A percentile compares a stretch with the other conserved stretches of the same genome.
phyloP scores from a whole-genome alignment of 2,888 invertebrate genomes.

The Coleophora deauratella region DNA sequence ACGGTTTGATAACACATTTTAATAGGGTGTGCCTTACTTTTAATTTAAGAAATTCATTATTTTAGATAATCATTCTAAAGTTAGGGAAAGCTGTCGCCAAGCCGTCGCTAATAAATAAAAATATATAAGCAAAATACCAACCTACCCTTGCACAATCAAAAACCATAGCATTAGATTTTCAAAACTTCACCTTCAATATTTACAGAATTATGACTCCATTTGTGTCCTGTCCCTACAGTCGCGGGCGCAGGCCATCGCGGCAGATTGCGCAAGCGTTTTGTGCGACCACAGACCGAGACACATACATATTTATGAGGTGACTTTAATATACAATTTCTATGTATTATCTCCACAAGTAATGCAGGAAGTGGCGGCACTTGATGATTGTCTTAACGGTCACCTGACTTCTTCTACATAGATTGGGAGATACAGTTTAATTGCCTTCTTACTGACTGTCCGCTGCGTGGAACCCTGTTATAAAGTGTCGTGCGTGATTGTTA shows the following conservation, averaged over 20 bases:
- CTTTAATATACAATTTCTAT: constrained; percentile 73
- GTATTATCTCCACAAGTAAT: constrained; percentile 68
- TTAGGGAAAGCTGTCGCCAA: too few species aligned
- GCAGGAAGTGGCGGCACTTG: constrained; percentile 61
- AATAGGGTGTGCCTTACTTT: too few species aligned
- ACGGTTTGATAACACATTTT: too few species aligned
- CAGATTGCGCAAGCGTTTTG: constrained; percentile 68
- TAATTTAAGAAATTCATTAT: too few species aligned
- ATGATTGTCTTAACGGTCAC: constrained; percentile 69
- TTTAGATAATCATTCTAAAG: too few species aligned
- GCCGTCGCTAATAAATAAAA: too few species aligned
- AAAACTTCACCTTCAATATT: too few species aligned
- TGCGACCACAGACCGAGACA: constrained; percentile 70
- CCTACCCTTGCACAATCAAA: too few species aligned
- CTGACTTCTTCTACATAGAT: constrained; percentile 33
- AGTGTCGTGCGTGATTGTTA: constrained; percentile 1
- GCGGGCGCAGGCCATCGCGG: constrained; percentile 16
- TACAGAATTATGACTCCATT: constrained; percentile 11
- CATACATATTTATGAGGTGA: constrained; percentile 72
- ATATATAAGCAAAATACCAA: too few species aligned
- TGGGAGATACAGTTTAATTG: constrained; percentile 50
- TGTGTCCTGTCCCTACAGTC: constrained; percentile 21
- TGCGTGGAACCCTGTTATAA: background rate
- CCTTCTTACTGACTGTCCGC: constrained; percentile 7
- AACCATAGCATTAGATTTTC: too few species aligned